phyloP scores from a whole-genome alignment of 2,888 invertebrate genomes.

The Neoitamus cyanurus region DNA sequence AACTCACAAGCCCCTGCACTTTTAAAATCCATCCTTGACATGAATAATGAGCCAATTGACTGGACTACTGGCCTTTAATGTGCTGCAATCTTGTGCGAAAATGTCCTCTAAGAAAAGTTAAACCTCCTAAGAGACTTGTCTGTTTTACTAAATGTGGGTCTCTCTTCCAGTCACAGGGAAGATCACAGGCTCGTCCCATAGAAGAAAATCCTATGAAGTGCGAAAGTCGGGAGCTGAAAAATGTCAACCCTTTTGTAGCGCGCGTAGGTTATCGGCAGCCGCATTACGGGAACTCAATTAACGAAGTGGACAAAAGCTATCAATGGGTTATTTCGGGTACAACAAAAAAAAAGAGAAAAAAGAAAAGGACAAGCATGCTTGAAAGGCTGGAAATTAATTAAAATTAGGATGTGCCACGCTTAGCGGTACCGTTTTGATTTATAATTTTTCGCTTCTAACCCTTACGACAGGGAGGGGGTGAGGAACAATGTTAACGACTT shows the following conservation, averaged over 20 bases:
- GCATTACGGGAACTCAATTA: conserved; percentile 21
- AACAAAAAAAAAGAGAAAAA: conserved; percentile 5
- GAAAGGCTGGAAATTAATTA: conserved; percentile 34
- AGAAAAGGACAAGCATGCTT: conserved; percentile 3
- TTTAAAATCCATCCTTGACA: neutral
- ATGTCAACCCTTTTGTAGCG: conserved; percentile 13
- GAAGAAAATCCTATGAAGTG: neutral
- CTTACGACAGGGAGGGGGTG: neutral
- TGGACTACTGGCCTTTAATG: neutral
- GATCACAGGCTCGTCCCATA: neutral
- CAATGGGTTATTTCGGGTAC: neutral
- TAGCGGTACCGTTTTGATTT: conserved; percentile 2
- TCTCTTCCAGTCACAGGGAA: neutral
- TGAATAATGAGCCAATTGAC: neutral
- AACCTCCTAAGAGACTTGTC: neutral
- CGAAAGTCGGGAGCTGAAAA: neutral
- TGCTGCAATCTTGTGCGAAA: neutral
- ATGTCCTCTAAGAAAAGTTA: neutral
- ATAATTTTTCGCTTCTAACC: conserved; percentile 3
- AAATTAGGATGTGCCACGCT: conserved; percentile 29
- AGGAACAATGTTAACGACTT: conserved; percentile 26
- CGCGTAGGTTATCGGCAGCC: conserved; percentile 2
- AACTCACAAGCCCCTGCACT: neutral
- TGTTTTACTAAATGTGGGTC: neutral
- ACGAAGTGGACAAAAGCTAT: neutral